A percentile compares a stretch with the other conserved stretches of the same genome.
These are phyloP conservation scores for Limnodromus scolopaceus DNA, from an alignment of 2,797 vertebrate species.

Conservation along the genomic window DNA sequence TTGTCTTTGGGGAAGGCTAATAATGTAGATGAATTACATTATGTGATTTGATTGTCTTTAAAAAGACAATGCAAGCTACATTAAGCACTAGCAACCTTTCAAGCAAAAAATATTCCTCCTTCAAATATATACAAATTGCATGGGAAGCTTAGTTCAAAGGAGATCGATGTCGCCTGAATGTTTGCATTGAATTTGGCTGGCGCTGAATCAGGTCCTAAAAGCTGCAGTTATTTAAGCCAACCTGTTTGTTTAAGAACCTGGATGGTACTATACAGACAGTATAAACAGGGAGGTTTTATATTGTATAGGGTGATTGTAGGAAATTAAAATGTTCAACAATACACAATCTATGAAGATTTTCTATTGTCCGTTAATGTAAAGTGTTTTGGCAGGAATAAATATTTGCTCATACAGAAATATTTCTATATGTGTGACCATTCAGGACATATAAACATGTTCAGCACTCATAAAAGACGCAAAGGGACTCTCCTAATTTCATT, in stretches of 20 bases:
- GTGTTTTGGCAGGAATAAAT: neutral
- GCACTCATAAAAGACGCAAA: neutral
- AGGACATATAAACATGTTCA: neutral
- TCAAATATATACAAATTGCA: conserved; percentile 14
- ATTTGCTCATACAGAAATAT: neutral
- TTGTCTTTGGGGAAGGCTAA: conserved; percentile 24
- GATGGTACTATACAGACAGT: neutral
- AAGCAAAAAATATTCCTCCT: neutral
- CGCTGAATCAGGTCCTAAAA: neutral
- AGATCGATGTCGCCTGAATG: neutral
- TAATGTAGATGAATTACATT: conserved; percentile 12
- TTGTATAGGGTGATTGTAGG: neutral
- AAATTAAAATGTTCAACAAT: neutral
- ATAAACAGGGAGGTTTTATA: neutral
- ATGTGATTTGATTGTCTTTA: conserved; percentile 37
- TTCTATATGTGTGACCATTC: neutral
- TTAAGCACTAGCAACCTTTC: conserved; percentile 21
- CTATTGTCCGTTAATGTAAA: neutral
- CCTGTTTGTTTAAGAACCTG: neutral
- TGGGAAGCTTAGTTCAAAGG: neutral
- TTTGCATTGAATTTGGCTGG: neutral
- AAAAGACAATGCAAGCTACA: conserved; percentile 30
- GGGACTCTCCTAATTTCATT: neutral
- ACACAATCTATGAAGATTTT: neutral
- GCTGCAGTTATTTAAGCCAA: neutral